phyloP scores from a whole-genome alignment of 1,140 invertebrate genomes.

The Nasonia longicornis region DNA sequence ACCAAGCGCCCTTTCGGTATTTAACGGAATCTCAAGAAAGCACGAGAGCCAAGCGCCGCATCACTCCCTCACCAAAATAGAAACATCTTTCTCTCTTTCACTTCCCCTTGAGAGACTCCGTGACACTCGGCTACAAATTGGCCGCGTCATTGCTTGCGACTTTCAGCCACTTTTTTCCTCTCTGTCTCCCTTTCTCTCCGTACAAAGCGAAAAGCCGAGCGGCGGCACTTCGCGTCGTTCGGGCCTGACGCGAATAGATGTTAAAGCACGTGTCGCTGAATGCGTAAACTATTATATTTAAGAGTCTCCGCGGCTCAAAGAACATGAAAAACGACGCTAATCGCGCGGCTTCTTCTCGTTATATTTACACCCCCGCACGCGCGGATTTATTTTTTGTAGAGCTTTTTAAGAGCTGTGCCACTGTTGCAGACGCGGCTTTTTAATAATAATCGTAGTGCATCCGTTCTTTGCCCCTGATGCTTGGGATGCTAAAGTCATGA shows the following conservation, averaged over 20 bases:
- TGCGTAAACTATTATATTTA: conserved; percentile 43
- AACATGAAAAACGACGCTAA: conserved; percentile 41
- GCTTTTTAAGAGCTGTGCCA: not conserved
- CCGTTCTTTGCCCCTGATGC: not conserved
- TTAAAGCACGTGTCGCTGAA: conserved; percentile 11
- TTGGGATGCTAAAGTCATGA: too few species aligned
- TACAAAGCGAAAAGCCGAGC: conserved; percentile 25
- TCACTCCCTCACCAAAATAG: conserved; percentile 62
- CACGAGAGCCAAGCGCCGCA: not conserved
- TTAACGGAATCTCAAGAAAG: not conserved
- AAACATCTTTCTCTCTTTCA: conserved; percentile 53
- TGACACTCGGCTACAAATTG: conserved; percentile 69
- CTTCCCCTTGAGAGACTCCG: conserved; percentile 50
- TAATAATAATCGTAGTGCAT: too few species aligned
- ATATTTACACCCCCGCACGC: not conserved
- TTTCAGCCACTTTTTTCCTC: conserved; percentile 49
- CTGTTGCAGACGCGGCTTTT: too few species aligned
- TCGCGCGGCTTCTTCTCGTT: conserved; percentile 7
- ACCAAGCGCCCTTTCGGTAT: not conserved
- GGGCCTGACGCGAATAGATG: conserved; percentile 34
- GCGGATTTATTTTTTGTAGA: not conserved
- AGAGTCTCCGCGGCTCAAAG: conserved; percentile 26
- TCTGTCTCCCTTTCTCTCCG: conserved; percentile 14
- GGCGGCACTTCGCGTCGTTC: conserved; percentile 10
- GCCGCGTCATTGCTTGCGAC: conserved; percentile 63